These are phyloP conservation scores for Peucedramus taeniatus DNA, from an alignment of 2,113 vertebrate species.

Conservation along the genomic window DNA sequence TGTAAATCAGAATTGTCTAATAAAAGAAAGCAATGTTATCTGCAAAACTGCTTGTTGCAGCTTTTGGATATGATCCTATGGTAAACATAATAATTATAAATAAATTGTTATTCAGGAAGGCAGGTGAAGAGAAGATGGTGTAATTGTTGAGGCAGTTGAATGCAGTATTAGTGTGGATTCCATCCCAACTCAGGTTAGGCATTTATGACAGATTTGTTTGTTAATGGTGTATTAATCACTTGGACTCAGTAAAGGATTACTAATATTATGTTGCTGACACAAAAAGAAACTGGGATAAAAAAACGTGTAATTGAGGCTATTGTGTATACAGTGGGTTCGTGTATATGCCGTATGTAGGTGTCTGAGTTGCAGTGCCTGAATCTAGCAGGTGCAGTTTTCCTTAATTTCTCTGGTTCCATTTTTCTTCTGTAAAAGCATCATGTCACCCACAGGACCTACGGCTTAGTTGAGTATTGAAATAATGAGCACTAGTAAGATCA, in stretches of 20 bases:
- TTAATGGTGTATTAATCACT: background rate
- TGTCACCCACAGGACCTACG: background rate
- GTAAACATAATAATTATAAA: background rate
- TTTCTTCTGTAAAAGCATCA: background rate
- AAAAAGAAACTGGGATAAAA: background rate
- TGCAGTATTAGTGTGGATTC: background rate
- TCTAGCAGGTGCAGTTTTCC: background rate
- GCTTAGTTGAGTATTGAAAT: background rate
- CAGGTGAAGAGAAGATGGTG: background rate
- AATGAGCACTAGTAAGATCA: background rate
- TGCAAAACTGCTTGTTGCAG: background rate
- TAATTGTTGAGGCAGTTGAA: background rate
- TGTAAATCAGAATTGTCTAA: background rate
- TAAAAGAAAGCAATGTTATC: background rate
- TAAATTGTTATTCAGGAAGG: background rate
- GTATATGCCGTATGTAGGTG: background rate
- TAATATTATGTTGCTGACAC: background rate
- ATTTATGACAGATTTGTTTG: background rate
- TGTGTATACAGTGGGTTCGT: background rate
- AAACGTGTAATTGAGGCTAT: background rate
- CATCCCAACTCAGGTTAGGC: background rate
- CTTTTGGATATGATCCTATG: background rate
- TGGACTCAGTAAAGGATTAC: background rate
- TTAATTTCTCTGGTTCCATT: background rate
- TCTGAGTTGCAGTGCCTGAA: background rate